phyloP scores from a whole-genome alignment of 2,113 vertebrate genomes.

The Erythrocercus mccallii region DNA sequence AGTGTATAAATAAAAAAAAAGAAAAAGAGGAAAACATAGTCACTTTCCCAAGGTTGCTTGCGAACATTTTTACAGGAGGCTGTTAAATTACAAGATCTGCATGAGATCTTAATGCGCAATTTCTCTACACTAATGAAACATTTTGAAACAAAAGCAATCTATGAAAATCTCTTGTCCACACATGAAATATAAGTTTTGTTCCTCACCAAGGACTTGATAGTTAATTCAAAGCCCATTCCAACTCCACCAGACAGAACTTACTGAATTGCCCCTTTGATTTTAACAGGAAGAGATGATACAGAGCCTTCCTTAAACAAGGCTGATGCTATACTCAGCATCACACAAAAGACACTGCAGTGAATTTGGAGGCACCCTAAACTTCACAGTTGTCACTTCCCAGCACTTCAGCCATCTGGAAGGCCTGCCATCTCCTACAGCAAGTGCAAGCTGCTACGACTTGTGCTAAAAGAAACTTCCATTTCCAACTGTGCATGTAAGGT shows the following conservation, averaged over 20 bases:
- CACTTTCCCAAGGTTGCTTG: not conserved
- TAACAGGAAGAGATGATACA: not conserved
- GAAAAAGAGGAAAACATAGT: not conserved
- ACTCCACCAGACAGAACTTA: not conserved
- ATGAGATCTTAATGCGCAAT: not conserved
- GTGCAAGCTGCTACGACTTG: slow-evolving; percentile 43
- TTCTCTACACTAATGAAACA: not conserved
- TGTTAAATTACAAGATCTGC: not conserved
- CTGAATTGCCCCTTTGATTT: slow-evolving; percentile 9
- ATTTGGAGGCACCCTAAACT: slow-evolving; percentile 47
- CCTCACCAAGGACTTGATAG: not conserved
- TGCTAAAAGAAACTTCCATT: slow-evolving; percentile 26
- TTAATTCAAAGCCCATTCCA: slow-evolving; percentile 7
- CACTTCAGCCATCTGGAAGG: slow-evolving; percentile 51
- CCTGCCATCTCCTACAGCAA: slow-evolving; percentile 48
- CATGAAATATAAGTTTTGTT: not conserved
- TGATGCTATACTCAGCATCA: slow-evolving; percentile 14
- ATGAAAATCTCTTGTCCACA: not conserved
- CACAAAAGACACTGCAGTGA: slow-evolving; percentile 40
- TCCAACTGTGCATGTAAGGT: not conserved
- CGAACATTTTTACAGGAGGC: not conserved
- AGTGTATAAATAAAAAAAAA: not conserved
- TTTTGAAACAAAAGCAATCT: not conserved
- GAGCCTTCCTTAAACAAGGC: slow-evolving; percentile 17
- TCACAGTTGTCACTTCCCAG: slow-evolving; percentile 51